Base-by-base conservation (phyloP, 1,140 invertebrate genomes). In the Ceratitis capitata region DNA sequence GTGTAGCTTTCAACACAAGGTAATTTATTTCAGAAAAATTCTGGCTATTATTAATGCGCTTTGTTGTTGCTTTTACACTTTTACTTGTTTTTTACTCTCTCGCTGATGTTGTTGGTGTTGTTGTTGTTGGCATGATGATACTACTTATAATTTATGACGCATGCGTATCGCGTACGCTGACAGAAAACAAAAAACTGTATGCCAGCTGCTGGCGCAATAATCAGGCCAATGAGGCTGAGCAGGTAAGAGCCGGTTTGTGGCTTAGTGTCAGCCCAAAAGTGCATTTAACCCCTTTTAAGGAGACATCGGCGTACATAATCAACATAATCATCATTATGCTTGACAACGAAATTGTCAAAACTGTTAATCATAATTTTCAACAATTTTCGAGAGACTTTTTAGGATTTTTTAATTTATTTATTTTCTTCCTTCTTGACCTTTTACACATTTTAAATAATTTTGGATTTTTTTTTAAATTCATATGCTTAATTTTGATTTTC, bases 261-360 rank as follows among this genome's bases (percentile, higher is more conserved):
- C 69, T 47, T 45, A 12, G 39, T 78, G 39, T 78, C 69, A 45
- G 12, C 35, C 19, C 69, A 45, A n/a, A n/a, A 78, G 61, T 23
- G 32, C 69, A 7, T 14, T 39, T 78, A 78, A 78, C 16, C 69
- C 69, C 19, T 45, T 45, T 45, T 42, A 19, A 19, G 23, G 23
- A 19, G 39, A 47, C 69, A 69, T n/a, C 16, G n/a, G n/a, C n/a
- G 16, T 78, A 14, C 19, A 51, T 83, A 35, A 83, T 83, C 45
- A 53, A 49, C n/a, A 32, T 83, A 83, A 83, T 83, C 82, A 83
- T 83, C 47, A 83, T 83, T 83, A 83, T 53, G 45, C n/a, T 29
- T 45, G 47, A 49, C 82, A 53, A 83, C n/a, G 82, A 19, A 32
- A 51, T 49, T 83, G 82, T 83, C 82, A 83, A 83, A 83, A 83